Percentiles rank a stretch among this genome's conserved stretches.
phyloP scores from a whole-genome alignment of 2,113 vertebrate genomes.

The Myanophis thanlyinensis region DNA sequence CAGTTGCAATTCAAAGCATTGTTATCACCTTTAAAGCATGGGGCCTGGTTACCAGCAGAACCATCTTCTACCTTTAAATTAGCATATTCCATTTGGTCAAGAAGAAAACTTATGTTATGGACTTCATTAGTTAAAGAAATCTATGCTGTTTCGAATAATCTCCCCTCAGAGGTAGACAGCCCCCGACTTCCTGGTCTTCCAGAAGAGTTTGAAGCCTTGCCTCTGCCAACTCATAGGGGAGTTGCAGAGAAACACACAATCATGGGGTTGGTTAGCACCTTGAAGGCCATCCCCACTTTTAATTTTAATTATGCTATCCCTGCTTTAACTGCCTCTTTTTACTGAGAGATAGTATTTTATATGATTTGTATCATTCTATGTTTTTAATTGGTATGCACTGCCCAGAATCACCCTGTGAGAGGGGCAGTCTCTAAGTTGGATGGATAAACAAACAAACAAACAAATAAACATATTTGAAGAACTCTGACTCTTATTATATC shows the following conservation, averaged over 20 bases:
- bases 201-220: neutral
- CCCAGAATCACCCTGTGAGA: neutral
- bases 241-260: neutral
- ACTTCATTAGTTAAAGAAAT: neutral
- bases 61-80: neutral
- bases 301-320: neutral
- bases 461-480: neutral
- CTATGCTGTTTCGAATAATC: neutral
- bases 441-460: neutral
- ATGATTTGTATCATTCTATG: neutral
- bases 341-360: neutral
- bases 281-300: neutral
- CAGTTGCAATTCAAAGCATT: neutral
- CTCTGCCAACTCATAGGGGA: neutral
- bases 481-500: neutral
- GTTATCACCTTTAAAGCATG: neutral
- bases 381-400: neutral
- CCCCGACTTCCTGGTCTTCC: neutral
- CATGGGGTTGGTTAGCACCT: neutral
- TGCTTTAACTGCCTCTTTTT: neutral
- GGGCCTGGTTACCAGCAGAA: neutral
- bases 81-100: neutral
- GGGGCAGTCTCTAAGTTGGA: neutral
- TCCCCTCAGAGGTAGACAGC: neutral
- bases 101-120: neutral